Percentiles rank a stretch among this genome's conserved stretches.
These are phyloP conservation scores for Zosterops borbonicus DNA, from an alignment of 2,113 vertebrate genomes.

Conservation along the genomic window DNA sequence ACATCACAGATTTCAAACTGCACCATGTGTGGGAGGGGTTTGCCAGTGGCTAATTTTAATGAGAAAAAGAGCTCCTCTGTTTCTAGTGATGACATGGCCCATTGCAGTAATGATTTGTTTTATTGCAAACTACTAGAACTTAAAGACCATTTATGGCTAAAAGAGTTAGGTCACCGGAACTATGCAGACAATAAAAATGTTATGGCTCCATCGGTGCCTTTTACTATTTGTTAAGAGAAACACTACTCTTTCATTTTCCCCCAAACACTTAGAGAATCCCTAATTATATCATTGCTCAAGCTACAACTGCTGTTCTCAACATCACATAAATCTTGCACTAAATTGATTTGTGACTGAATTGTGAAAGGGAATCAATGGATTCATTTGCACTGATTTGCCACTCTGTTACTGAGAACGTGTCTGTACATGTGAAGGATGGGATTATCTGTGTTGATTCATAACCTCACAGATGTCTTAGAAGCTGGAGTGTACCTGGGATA, in stretches of 20 bases:
- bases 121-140: constrained; percentile 43
- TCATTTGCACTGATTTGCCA: constrained; percentile 79
- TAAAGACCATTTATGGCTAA: constrained; percentile 57
- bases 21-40: neutral
- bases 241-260: constrained; percentile 40
- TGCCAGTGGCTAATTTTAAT: neutral
- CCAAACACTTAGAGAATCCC: constrained; percentile 64
- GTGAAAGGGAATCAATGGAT: constrained; percentile 87
- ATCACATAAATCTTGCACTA: constrained; percentile 79
- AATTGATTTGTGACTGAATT: constrained; percentile 80
- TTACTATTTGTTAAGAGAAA: constrained; percentile 56
- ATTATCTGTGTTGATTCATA: constrained; percentile 78
- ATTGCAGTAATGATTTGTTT: neutral
- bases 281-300: constrained; percentile 74
- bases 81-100: neutral
- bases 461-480: constrained; percentile 59
- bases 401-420: constrained; percentile 78
- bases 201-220: constrained; percentile 40
- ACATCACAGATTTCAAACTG: neutral
- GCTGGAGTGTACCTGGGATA: constrained; percentile 51
- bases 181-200: constrained; percentile 40
- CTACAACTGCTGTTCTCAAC: constrained; percentile 76
- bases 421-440: constrained; percentile 81
- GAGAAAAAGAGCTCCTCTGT: neutral
- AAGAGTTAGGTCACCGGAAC: constrained; percentile 51